A percentile compares a stretch with the other conserved stretches of the same genome.
phyloP scores from a whole-genome alignment of 1,140 invertebrate genomes.

The Cherax destructor region DNA sequence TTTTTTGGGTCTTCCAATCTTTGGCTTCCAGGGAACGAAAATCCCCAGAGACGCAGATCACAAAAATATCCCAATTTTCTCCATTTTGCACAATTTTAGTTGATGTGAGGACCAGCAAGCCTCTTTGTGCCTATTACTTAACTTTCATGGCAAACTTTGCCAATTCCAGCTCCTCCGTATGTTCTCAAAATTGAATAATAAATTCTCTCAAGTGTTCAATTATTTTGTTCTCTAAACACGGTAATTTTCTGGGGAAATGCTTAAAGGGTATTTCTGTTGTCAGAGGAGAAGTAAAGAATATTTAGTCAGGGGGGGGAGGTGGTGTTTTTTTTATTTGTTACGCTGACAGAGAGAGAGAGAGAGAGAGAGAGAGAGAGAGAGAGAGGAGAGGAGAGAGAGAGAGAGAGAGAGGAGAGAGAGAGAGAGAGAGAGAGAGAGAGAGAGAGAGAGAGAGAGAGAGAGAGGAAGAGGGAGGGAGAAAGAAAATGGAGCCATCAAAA shows the following conservation, averaged over 20 bases:
- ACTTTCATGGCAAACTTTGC: too few species aligned
- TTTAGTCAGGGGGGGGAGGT: background rate
- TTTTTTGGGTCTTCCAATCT: background rate
- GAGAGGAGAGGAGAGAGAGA: too few species aligned
- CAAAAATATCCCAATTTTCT: background rate
- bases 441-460: too few species aligned
- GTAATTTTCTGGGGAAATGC: too few species aligned
- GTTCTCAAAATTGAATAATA: too few species aligned
- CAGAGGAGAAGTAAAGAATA: background rate
- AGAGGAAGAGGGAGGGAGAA: too few species aligned
- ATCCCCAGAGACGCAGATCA: background rate
- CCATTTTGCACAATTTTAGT: background rate
- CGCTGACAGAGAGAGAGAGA: background rate
- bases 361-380: too few species aligned
- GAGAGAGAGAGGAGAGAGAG: background rate
- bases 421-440: background rate
- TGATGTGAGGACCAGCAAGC: background rate
- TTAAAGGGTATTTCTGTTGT: background rate
- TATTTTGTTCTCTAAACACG: too few species aligned
- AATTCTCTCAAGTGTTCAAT: too few species aligned
- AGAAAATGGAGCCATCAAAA: slow-evolving; percentile 3
- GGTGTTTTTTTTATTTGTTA: background rate
- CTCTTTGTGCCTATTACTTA: too few species aligned
- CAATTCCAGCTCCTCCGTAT: too few species aligned
- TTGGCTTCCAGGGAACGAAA: background rate